Base-by-base conservation (phyloP, 2,797 vertebrate species). In the Pseudotriccus pelzelni region DNA sequence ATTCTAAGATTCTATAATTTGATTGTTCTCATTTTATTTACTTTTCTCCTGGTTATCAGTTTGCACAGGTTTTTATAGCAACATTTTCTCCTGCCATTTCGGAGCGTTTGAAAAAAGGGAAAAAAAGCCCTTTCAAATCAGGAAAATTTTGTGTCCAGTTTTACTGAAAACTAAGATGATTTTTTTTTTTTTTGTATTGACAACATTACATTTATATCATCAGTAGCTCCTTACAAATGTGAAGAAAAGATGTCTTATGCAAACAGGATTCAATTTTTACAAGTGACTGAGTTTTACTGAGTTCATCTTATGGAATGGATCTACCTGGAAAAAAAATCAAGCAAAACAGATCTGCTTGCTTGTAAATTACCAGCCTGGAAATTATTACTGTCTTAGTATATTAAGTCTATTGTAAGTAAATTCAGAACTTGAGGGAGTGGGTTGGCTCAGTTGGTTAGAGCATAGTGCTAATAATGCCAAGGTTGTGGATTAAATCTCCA, bases 361-460 rank as follows among this genome's bases (percentile, higher is more conserved):
- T 84, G 43, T 52, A 91, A 89, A 91, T 77, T 81, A 89, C 34
- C 69, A 76, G 49, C 60, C 64, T 89, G 74, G 55, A 91, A 86
- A 84, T 77, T 64, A 74, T 62, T 77, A 49, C 44, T 67, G 39
- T 82, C 75, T 68, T 34, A 39, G 18, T 76, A 68, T 64, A 92
- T 83, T 79, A 87, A 47, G 32, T 34, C 43, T 20, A 64, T 23
- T 49, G 14, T 67, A 76, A 86, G 44, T 77, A 79, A 90, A 80
- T 60, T 77, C 49, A 68, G 34, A 47, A 74, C 7, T 30, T 7
- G 32, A 12, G 23, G 63, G 23, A 66, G 32, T 46, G 63, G 27
- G 23, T 34, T 66, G 32, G 63, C 23, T 66, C 63, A 66, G 32
- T 19, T 66, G 63, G 32, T 34, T 66, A 34, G 63, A 46, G 32